phyloP scores from a whole-genome alignment of 2,888 invertebrate species.

The Ornithoptera priamus region DNA sequence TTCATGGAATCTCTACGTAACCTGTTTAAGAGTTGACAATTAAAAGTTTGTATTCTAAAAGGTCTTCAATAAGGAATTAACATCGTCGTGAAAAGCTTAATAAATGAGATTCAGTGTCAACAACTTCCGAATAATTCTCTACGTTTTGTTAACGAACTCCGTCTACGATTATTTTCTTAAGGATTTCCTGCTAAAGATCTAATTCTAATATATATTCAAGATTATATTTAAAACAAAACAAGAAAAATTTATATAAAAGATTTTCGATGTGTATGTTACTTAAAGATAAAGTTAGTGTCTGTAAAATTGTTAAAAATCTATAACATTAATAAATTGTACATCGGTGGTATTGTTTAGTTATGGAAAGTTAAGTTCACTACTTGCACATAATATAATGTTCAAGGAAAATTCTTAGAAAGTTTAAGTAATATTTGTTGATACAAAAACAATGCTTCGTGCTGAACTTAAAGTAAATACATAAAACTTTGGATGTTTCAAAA shows the following conservation, averaged over 20 bases:
- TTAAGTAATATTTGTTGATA: constrained; percentile 6
- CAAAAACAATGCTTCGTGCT: background rate
- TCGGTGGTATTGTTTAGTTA: no score
- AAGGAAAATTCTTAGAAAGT: background rate
- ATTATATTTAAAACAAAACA: no score
- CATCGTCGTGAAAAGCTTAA: constrained; percentile 26
- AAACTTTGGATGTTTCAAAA: constrained; percentile 9
- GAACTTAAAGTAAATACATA: constrained; percentile 10
- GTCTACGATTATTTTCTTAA: constrained; percentile 19
- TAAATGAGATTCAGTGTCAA: constrained; percentile 28
- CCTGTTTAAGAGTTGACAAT: constrained; percentile 19
- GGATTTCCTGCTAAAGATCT: no score
- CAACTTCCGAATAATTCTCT: constrained; percentile 28
- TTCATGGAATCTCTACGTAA: constrained; percentile 1
- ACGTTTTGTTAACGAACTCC: constrained; percentile 21
- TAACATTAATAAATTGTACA: no score
- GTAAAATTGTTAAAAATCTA: no score
- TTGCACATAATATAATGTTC: no score
- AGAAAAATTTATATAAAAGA: no score
- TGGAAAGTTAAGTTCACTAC: no score
- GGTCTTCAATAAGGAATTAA: constrained; percentile 24
- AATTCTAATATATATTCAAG: no score
- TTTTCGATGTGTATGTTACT: no score
- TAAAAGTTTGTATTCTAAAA: constrained; percentile 25
- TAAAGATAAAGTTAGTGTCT: no score